These are phyloP conservation scores for Aproaerema taeniolella DNA, from an alignment of 2,888 invertebrate genomes.

Conservation along the genomic window DNA sequence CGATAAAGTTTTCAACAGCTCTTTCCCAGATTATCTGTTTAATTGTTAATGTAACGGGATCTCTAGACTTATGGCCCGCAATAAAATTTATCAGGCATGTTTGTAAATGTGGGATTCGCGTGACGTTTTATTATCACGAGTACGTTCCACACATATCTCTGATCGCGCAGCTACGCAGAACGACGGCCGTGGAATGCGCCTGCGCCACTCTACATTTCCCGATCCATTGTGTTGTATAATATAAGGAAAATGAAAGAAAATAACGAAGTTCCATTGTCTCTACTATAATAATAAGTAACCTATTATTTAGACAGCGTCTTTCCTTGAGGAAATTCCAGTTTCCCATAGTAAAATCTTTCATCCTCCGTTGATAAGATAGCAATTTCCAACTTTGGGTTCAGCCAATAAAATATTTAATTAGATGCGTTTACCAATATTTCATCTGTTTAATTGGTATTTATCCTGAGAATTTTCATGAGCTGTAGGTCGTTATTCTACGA, in stretches of 20 bases:
- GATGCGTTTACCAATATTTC: too few species aligned
- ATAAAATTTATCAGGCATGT: constrained; percentile 14
- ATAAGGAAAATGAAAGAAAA: constrained; percentile 12
- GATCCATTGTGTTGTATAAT: constrained; percentile 25
- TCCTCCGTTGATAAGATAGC: too few species aligned
- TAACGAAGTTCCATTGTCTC: constrained; percentile 9
- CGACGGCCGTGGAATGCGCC: constrained; percentile 29
- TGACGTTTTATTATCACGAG: constrained; percentile 23
- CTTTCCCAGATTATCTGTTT: constrained; percentile 1
- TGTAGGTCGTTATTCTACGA: background rate
- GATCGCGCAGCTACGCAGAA: constrained; percentile 16
- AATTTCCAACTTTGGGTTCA: too few species aligned
- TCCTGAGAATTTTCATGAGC: background rate
- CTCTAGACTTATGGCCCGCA: background rate
- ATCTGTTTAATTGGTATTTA: too few species aligned
- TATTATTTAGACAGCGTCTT: constrained; percentile 6
- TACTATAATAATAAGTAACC: constrained; percentile 15
- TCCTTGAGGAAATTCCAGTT: background rate
- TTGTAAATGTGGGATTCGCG: constrained; percentile 20
- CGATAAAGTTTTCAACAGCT: too few species aligned
- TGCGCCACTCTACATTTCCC: constrained; percentile 26
- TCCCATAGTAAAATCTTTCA: too few species aligned
- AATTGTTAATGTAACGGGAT: constrained; percentile 3
- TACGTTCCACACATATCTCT: constrained; percentile 24
- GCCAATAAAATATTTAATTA: too few species aligned